A percentile compares a stretch with the other conserved stretches of the same genome.
phyloP scores from a whole-genome alignment of 2,797 vertebrate species.

The Coranthus polyacanthus region DNA sequence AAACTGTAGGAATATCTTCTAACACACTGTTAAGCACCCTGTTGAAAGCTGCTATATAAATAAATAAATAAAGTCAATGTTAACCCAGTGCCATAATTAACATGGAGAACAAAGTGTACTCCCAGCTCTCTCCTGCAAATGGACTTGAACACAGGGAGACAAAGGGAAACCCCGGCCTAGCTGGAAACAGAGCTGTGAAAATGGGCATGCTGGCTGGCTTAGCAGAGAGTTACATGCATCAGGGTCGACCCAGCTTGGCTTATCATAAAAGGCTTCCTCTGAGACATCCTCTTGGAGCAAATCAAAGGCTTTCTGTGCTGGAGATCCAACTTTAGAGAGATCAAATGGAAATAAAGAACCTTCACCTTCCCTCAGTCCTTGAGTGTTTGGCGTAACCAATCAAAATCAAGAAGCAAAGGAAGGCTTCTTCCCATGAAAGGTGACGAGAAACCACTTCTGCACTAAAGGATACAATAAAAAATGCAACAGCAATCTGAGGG shows the following conservation, averaged over 20 bases:
- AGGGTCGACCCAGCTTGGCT: slow-evolving; percentile 63
- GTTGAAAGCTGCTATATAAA: too few relatives aligned
- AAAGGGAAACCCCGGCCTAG: slow-evolving; percentile 58
- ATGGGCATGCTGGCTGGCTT: slow-evolving; percentile 46
- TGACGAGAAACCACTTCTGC: slow-evolving; percentile 25
- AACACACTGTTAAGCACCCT: background rate
- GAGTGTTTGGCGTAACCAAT: slow-evolving; percentile 41
- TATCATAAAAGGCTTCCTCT: slow-evolving; percentile 73
- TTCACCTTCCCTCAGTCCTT: slow-evolving; percentile 57
- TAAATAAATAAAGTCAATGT: too few relatives aligned
- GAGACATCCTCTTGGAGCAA: slow-evolving; percentile 69
- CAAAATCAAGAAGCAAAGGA: slow-evolving; percentile 41
- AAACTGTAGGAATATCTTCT: slow-evolving; percentile 39
- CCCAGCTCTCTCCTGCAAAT: slow-evolving; percentile 19
- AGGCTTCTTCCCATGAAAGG: slow-evolving; percentile 51
- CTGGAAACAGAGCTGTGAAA: slow-evolving; percentile 64
- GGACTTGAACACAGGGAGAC: slow-evolving; percentile 39
- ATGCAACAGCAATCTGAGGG: too few relatives aligned
- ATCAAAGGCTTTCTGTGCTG: slow-evolving; percentile 70
- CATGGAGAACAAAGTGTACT: slow-evolving; percentile 54
- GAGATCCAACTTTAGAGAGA: slow-evolving; percentile 58
- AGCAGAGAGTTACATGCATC: slow-evolving; percentile 45
- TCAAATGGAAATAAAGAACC: slow-evolving; percentile 70
- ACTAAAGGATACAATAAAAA: background rate
- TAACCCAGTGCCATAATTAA: slow-evolving; percentile 19